Evolutionary conservation across 1,140 invertebrate species (phyloP).

Genomic region (Zeugodacus cucurbitae): DNA sequence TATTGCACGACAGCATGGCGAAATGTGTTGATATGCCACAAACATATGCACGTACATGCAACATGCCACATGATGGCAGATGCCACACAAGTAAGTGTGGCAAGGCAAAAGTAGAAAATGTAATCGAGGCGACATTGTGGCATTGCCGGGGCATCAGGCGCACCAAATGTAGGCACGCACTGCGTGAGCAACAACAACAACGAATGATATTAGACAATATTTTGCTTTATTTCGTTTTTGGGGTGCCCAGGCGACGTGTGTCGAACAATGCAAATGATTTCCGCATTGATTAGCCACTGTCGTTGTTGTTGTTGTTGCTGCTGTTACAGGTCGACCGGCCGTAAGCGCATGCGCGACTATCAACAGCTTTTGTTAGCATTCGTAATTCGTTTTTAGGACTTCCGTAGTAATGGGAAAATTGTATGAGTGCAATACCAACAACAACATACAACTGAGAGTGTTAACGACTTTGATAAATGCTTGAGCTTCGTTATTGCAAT

Average conservation of each 20-base stretch:
- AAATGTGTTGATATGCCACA: not conserved
- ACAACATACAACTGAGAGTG: not conserved
- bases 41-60: not conserved
- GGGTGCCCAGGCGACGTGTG: not conserved
- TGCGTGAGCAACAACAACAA: not conserved
- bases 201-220: not conserved
- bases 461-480: not conserved
- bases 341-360: not conserved
- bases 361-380: not conserved
- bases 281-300: not conserved
- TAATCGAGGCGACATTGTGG: not conserved
- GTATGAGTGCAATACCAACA: not conserved
- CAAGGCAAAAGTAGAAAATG: not conserved
- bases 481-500: not conserved
- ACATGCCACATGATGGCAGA: not conserved
- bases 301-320: not conserved
- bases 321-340: not conserved
- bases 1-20: constrained; percentile 9
- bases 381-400: not conserved
- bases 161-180: not conserved
- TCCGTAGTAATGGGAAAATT: not conserved
- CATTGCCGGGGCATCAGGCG: not conserved
- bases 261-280: constrained; percentile 38
- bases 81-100: constrained; percentile 12
- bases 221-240: not conserved